Evolutionary conservation across 2,113 vertebrate species (phyloP).

Genomic region (Pontoporia blainvillei): DNA sequence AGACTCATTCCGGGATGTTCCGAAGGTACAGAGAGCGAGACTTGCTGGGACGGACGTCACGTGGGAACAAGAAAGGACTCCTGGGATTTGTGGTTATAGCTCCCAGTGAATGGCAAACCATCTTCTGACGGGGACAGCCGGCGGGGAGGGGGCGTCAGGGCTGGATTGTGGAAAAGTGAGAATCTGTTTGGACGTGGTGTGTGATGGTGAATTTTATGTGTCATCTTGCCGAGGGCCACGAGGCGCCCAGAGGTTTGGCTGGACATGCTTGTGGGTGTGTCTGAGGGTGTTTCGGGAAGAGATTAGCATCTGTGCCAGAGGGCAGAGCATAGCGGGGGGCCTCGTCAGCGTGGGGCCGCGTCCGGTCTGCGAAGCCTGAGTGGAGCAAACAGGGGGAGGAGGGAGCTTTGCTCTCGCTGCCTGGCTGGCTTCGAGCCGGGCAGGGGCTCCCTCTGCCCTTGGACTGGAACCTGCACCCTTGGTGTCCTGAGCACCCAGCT

Average conservation of each 20-base stretch:
- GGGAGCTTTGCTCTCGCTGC: too few species aligned
- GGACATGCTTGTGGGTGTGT: not conserved
- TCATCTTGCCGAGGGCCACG: fast-evolving
- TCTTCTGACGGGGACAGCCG: not conserved
- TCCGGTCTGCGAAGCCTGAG: fast-evolving
- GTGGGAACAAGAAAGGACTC: too few species aligned
- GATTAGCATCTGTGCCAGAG: not conserved
- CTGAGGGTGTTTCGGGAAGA: not conserved
- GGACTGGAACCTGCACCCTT: not conserved
- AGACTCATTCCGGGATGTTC: not conserved
- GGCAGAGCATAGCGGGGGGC: fast-evolving
- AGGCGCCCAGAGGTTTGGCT: not conserved
- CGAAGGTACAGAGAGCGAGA: not conserved
- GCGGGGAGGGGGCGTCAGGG: too few species aligned
- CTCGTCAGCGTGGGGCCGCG: not conserved
- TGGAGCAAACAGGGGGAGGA: not conserved
- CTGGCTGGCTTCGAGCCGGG: not conserved
- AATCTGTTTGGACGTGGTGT: not conserved
- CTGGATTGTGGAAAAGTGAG: not conserved
- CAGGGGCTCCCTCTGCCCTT: too few species aligned
- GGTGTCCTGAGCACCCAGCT: not conserved
- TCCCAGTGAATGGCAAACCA: not conserved
- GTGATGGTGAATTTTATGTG: not conserved
- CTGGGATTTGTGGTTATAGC: not conserved
- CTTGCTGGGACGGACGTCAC: too few species aligned